Conservation (phyloP, 2,797 vertebrate genomes). For the Helicolenus hilgendorfi region DNA sequence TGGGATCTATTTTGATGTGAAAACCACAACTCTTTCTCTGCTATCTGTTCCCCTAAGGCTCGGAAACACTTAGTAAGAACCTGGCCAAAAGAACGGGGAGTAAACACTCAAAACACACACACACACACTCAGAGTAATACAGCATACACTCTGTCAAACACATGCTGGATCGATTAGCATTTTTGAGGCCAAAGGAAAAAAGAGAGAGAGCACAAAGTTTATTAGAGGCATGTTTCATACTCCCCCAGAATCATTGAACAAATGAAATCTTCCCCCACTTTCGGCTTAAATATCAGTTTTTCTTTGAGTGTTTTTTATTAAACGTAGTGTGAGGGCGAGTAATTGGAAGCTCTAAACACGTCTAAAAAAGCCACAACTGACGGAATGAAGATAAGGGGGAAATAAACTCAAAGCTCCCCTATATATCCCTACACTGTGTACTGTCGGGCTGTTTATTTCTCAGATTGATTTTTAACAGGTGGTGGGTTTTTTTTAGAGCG, state of each 20-base stretch:
- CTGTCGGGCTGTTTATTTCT: conserved; percentile 5
- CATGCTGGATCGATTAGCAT: conserved; percentile 81
- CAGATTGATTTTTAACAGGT: conserved; percentile 6
- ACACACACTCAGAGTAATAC: not conserved
- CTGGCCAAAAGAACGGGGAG: conserved; percentile 70
- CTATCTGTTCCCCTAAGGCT: conserved; percentile 62
- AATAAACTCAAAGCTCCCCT: not conserved
- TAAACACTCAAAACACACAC: conserved; percentile 51
- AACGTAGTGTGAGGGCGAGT: not conserved
- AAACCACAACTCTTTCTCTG: conserved; percentile 70
- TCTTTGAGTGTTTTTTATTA: conserved; percentile 43
- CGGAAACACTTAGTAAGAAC: conserved; percentile 65
- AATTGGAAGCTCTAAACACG: conserved; percentile 3
- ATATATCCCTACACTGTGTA: not conserved
- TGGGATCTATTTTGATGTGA: conserved; percentile 65
- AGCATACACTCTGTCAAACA: conserved; percentile 47
- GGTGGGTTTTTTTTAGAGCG: not conserved
- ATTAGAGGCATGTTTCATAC: conserved; percentile 65
- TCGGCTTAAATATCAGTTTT: conserved; percentile 25
- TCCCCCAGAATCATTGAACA: conserved; percentile 45
- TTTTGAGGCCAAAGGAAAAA: conserved; percentile 69
- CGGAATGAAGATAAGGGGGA: not conserved
- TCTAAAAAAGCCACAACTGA: conserved; percentile 29
- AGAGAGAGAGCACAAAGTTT: conserved; percentile 63
- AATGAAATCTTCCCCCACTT: conserved; percentile 46